Evolutionary conservation across 2,113 vertebrate genomes (phyloP), one percentile per base, ranked within the genome.

Genomic region (Dromiciops gliroides): DNA sequence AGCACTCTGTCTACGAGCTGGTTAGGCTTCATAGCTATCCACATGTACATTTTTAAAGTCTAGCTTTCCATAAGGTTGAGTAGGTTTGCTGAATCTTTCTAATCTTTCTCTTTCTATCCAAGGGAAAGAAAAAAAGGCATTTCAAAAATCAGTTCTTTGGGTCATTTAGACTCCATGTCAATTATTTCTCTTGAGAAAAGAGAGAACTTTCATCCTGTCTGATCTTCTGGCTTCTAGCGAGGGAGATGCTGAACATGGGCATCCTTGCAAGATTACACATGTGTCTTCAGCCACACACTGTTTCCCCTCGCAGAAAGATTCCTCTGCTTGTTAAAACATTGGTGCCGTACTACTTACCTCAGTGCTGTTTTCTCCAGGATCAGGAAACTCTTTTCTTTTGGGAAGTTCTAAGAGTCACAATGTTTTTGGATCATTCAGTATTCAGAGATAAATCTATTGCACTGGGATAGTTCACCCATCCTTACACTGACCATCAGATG

Each of bases 401-500:
- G 14, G 51, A 89, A 94, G 93, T 11, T 90, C 11, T 28, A 56
- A 90, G 83, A 91, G 24, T 56, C 2, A 19, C 10, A 31, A 28
- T 75, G n/a, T 92, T 75, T 91, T 83, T 48, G 48, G 49, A 0
- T 89, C 94, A 95, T 60, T 96, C 88, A 92, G 37, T 14, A 0
- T 83, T 94, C 94, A 60, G 37, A 14, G 37, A 75, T 75, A 75
- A 75, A 83, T 83, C 28, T 50, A 89, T 31, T n/a, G 25, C 0
- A 53, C 0, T 22, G 28, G 94, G 52, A 89, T 1, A 23, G 26
- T 89, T 91, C 91, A 89, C n/a, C 44, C 47, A 92, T 28, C 8
- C 14, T 3, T 52, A 1, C 56, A 53, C 10, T 67, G 75, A 37
- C 95, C 92, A 75, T 60, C 94, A 52, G 94, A 96, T 97, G 11